These are phyloP conservation scores for Cyclina sinensis DNA, from an alignment of 1,140 invertebrate species.

Conservation along the genomic window DNA sequence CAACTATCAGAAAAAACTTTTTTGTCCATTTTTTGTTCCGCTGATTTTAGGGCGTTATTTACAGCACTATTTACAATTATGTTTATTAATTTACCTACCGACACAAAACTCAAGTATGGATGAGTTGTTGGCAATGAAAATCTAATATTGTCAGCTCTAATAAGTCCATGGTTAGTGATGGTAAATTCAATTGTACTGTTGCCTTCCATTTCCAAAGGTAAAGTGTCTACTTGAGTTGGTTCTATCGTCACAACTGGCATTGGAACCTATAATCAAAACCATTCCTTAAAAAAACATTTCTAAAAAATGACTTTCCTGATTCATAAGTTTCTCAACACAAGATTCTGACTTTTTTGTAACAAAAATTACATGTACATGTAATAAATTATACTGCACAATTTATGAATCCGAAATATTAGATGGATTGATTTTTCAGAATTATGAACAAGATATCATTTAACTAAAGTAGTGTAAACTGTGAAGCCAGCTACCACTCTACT, in stretches of 20 bases:
- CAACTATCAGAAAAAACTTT: no score
- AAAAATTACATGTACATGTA: no score
- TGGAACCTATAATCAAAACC: constrained; percentile 60
- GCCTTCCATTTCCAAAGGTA: constrained; percentile 59
- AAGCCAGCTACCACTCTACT: neutral
- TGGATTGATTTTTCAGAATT: neutral
- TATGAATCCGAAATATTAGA: neutral
- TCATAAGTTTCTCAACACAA: no score
- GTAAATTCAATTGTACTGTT: constrained; percentile 60
- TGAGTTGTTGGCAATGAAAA: constrained; percentile 70
- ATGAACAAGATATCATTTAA: neutral
- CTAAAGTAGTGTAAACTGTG: neutral
- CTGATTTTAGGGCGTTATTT: no score
- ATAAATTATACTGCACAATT: no score
- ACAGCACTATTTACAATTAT: no score
- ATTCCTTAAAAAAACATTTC: no score
- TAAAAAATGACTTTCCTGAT: no score
- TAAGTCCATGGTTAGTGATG: constrained; percentile 75
- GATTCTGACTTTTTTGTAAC: no score
- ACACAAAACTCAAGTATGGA: constrained; percentile 60
- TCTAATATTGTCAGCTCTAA: constrained; percentile 70
- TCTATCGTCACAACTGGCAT: constrained; percentile 61
- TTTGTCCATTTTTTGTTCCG: no score
- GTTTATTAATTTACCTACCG: constrained; percentile 62
- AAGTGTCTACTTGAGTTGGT: constrained; percentile 63